phyloP scores from a whole-genome alignment of 2,113 vertebrate species.

The Rattus rattus region DNA sequence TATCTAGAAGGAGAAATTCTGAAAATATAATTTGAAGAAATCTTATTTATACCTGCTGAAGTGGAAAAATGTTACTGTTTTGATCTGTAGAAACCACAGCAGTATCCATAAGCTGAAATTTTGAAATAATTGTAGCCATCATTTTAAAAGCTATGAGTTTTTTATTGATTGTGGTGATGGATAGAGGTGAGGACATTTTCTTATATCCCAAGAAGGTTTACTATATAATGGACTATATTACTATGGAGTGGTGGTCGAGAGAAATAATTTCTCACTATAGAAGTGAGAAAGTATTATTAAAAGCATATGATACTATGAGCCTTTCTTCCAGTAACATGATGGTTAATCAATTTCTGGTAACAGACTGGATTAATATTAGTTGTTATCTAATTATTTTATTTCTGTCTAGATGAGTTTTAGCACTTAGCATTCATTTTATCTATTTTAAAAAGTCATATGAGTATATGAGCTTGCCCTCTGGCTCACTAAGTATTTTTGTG shows the following conservation, averaged over 20 bases:
- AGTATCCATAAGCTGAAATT: neutral
- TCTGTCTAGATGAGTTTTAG: slow-evolving; percentile 56
- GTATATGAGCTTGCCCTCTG: slow-evolving; percentile 43
- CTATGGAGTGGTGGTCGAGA: slow-evolving; percentile 25
- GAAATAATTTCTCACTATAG: slow-evolving; percentile 60
- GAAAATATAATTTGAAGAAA: slow-evolving; percentile 25
- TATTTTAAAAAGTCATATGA: slow-evolving; percentile 65
- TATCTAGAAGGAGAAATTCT: neutral
- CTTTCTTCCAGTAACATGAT: slow-evolving; percentile 74
- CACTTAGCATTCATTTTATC: slow-evolving; percentile 67
- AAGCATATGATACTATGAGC: slow-evolving; percentile 48
- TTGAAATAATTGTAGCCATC: slow-evolving; percentile 50
- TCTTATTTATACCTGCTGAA: neutral
- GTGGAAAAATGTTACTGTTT: slow-evolving; percentile 13
- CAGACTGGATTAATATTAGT: slow-evolving; percentile 60
- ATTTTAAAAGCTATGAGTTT: slow-evolving; percentile 43
- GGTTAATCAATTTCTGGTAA: slow-evolving; percentile 77
- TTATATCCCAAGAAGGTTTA: slow-evolving; percentile 48
- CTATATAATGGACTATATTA: slow-evolving; percentile 50
- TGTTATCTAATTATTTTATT: slow-evolving; percentile 36
- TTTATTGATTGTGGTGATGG: slow-evolving; percentile 66
- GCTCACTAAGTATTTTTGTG: neutral
- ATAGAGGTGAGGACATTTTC: slow-evolving; percentile 56
- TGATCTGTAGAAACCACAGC: slow-evolving; percentile 51
- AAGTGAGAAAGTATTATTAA: slow-evolving; percentile 58